Conservation (phyloP, 2,797 vertebrate genomes). For the Leuciscus waleckii region DNA sequence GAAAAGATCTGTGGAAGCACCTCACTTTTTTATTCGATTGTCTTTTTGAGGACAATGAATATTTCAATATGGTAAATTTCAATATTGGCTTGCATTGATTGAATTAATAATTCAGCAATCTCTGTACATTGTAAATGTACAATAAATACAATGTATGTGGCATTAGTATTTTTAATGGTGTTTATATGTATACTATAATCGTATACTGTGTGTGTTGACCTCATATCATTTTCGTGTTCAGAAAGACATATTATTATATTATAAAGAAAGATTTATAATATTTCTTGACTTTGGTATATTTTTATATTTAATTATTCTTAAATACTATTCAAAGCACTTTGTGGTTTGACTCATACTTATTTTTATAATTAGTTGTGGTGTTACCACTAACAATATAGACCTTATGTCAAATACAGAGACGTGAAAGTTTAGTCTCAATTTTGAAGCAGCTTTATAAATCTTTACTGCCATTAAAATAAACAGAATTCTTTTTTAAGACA, state of each 20-base stretch:
- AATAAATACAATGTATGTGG: not conserved
- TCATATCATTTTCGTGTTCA: not conserved
- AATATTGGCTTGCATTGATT: not conserved
- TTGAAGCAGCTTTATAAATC: constrained; percentile 15
- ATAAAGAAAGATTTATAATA: not conserved
- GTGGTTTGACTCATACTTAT: not conserved
- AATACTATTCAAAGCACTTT: not conserved
- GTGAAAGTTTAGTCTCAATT: not conserved
- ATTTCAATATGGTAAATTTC: not conserved
- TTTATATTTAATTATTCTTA: not conserved
- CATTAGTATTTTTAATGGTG: not conserved
- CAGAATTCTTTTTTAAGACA: not conserved
- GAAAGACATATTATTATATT: not conserved
- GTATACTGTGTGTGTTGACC: not conserved
- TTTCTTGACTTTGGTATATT: not conserved
- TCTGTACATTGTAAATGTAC: not conserved
- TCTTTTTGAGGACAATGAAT: not conserved
- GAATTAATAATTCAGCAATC: not conserved
- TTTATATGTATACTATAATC: not conserved
- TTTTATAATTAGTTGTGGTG: not conserved
- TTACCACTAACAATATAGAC: constrained; percentile 4
- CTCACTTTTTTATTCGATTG: not conserved
- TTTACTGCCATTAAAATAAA: not conserved
- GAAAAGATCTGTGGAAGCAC: not conserved
- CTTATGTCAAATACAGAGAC: constrained; percentile 1